Evolutionary conservation across 2,888 invertebrate genomes (phyloP), one percentile per base, ranked within the genome.

Genomic region (Caenorhabditis sp.): DNA sequence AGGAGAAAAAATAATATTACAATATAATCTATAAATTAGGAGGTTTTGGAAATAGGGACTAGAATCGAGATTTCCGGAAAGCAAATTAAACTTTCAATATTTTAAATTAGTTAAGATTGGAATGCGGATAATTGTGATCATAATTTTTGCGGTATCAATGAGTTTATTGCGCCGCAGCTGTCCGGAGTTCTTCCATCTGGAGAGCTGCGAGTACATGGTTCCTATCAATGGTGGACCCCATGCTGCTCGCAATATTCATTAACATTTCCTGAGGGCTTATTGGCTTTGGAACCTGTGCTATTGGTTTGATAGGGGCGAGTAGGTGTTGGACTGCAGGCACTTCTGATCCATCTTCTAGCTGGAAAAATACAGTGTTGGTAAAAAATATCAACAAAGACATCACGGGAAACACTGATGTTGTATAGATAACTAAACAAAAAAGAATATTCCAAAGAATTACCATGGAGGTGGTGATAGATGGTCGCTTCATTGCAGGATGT

Each of bases 61-160:
- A 76, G 75, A 76, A 59, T 68, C 31, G 28, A 19, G 38, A 22
- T 41, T 24, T 64, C 47, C 47, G 28, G 26, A 35, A 16, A 35
- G 8, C 31, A 35, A 35, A 35, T 4, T 8, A 31, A 31, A 38
- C 12, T 38, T 10, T 38, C 38, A 38, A 38, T 38, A 38, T 38
- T 6, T 2, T 10, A 10, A 12, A 10, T 10, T 38, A 12, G 38
- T 6, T 38, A 38, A 38, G 12, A 12, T 12, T 47, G 69, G 77
- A 77, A 69, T 77, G 79, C 64, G 70, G 38, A 8, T 70, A 79
- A 14, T 72, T 79, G 64, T 70, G 76, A 76, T 79, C 47, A 69
- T 54, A 54, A 74, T 26, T 64, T 16, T 38, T 22, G 22, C 14
- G 58, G 7, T 47, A 19, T 31, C 1, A 47, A 16, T 41, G 41